Conservation (phyloP, 2,888 invertebrate species). For the Anticlea derivata region DNA sequence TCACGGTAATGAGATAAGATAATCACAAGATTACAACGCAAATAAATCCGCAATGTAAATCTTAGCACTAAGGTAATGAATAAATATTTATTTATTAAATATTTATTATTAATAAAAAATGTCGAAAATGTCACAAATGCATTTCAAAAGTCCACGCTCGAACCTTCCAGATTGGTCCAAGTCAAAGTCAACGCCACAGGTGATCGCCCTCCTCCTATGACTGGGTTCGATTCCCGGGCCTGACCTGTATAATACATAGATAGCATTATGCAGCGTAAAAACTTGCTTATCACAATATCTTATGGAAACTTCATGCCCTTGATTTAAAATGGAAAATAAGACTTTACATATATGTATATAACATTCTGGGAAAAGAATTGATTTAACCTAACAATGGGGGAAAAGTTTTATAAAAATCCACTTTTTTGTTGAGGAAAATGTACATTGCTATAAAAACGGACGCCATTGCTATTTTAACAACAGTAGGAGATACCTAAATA, state of each 20-base stretch:
- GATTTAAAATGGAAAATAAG: conserved; percentile 13
- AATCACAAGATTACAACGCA: too few relatives aligned
- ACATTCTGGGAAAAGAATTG: conserved; percentile 3
- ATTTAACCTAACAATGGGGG: background rate
- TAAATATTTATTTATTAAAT: too few relatives aligned
- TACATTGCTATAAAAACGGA: too few relatives aligned
- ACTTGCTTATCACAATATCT: conserved; percentile 13
- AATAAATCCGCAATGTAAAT: too few relatives aligned
- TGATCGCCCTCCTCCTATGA: conserved; percentile 46
- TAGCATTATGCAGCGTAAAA: conserved; percentile 19
- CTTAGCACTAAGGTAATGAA: too few relatives aligned
- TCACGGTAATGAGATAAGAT: background rate
- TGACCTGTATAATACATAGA: conserved; percentile 40
- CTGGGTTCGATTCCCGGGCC: conserved; percentile 45
- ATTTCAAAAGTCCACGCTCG: background rate
- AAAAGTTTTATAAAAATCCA: background rate
- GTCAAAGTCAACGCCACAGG: conserved; percentile 44
- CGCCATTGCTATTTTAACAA: too few relatives aligned
- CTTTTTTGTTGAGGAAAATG: background rate
- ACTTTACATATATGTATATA: background rate
- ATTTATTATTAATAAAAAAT: too few relatives aligned
- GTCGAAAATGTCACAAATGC: too few relatives aligned
- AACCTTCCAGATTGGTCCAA: conserved; percentile 6
- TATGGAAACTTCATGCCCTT: conserved; percentile 10
- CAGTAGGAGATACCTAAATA: too few relatives aligned